Base-by-base conservation (phyloP, 1,140 invertebrate genomes). In the Aphaenogaster rudis region DNA sequence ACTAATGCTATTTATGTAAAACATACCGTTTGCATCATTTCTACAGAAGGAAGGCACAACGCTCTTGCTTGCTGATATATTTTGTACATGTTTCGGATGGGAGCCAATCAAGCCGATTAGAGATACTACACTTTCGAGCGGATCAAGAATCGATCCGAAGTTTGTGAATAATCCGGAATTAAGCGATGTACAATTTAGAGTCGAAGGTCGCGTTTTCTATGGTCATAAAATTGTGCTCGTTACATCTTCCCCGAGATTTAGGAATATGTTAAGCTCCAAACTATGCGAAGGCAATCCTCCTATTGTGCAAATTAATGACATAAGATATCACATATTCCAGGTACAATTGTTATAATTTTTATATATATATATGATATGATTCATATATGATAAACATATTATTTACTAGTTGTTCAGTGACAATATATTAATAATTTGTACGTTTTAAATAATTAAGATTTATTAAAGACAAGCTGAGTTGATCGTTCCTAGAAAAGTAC, bases 161-260 rank as follows among this genome's bases (percentile, higher is more conserved):
- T 99, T 98, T 95, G 98, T 99, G 69, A 99, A 99, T 95, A 99
- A 99, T 96, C 98, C 98, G 0, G 98, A 98, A 92, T 96, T 99
- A 13, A 98, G 98, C 89, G 98, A 99, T 94, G 98, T 99, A 33
- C 98, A 98, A 86, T 99, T 99, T 93, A 96, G 98, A 92, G 98
- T 99, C 11, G 98, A 99, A 95, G 98, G 98, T 0, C 96, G 98
- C 78, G 96, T 99, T n/a, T 99, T 99, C 94, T 99, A 99, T 94
- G 98, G 98, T 1, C 98, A 99, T 94, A 99, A 98, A 96, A 99
- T 99, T 76, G 98, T 99, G 45, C 95, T 99, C 48, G 98, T 99
- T 36, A 99, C 98, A 13, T 98, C 98, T 54, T 99, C 98, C 9
- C 97, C 98, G 17, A 96, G 98, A 80, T 97, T 99, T 89, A 97